These are phyloP conservation scores for Athetis lepigone DNA, from an alignment of 2,888 invertebrate species.

Conservation along the genomic window DNA sequence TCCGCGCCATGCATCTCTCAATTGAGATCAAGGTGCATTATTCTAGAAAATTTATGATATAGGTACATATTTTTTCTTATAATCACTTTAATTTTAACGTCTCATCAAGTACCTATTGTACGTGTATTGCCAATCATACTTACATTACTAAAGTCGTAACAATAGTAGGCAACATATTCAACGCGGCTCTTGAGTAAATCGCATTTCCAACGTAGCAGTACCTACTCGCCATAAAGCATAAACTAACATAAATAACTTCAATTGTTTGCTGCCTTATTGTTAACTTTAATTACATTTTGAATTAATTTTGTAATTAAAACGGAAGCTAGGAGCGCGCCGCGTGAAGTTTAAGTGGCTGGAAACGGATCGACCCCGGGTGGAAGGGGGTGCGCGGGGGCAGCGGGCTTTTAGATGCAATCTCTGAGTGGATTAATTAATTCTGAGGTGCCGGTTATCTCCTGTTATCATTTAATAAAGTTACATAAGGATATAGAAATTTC, in stretches of 20 bases:
- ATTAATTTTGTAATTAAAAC: conserved; percentile 92
- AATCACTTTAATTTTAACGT: conserved; percentile 2
- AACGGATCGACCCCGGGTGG: conserved; percentile 86
- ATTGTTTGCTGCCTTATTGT: conserved; percentile 91
- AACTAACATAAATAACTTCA: conserved; percentile 91
- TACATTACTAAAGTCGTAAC: conserved; percentile 48
- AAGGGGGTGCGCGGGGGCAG: conserved; percentile 76
- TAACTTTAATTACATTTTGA: conserved; percentile 92
- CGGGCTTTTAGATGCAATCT: conserved; percentile 89
- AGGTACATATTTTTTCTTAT: background rate
- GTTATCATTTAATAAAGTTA: conserved; percentile 90
- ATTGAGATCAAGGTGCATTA: background rate
- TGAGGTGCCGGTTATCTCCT: conserved; percentile 90
- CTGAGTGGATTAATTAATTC: conserved; percentile 91
- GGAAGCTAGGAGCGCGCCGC: conserved; percentile 90
- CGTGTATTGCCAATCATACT: conserved; percentile 16
- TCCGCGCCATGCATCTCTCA: background rate
- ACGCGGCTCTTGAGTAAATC: conserved; percentile 71
- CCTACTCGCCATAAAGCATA: conserved; percentile 85
- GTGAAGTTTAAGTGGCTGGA: conserved; percentile 91
- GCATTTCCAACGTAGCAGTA: conserved; percentile 78
- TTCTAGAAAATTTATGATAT: background rate
- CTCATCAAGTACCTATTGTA: conserved; percentile 12
- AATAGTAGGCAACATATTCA: conserved; percentile 59
- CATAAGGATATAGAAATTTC: conserved; percentile 83